Evolutionary conservation across 2,797 vertebrate species (phyloP).

Genomic region (Chelonia mydas): DNA sequence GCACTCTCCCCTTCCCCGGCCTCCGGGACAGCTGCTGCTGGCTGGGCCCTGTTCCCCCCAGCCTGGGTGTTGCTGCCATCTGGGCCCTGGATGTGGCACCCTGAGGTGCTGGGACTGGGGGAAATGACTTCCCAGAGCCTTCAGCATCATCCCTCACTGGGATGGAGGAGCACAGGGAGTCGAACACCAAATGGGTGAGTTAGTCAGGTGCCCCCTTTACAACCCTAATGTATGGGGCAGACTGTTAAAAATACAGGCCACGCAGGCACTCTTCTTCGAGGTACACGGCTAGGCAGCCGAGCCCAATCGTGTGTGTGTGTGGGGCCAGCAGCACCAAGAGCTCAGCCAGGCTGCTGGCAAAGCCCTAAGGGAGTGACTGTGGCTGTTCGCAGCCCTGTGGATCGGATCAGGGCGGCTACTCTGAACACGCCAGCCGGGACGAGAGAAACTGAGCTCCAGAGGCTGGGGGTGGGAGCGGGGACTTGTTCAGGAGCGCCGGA

Average conservation of each 20-base stretch:
- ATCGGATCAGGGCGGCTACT: background rate
- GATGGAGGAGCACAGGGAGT: too few species aligned
- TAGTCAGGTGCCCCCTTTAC: background rate
- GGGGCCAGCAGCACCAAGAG: background rate
- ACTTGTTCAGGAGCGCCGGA: too few species aligned
- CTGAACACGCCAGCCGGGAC: too few species aligned
- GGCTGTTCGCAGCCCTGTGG: background rate
- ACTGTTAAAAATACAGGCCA: background rate
- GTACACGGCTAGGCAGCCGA: background rate
- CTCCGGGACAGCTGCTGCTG: background rate
- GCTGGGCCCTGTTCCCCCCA: background rate
- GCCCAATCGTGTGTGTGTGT: background rate
- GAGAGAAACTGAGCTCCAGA: too few species aligned
- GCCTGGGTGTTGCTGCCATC: background rate
- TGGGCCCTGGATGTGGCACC: background rate
- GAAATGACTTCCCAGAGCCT: too few species aligned
- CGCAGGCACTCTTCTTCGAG: background rate
- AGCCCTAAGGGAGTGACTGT: background rate
- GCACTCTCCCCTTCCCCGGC: background rate
- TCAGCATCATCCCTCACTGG: background rate
- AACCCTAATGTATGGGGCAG: background rate
- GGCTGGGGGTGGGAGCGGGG: too few species aligned
- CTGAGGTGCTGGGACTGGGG: too few species aligned
- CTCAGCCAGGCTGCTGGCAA: fast-evolving
- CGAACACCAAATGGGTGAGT: background rate